Evolutionary conservation across 2,888 invertebrate genomes (phyloP).

Genomic region (Auanema sp.): DNA sequence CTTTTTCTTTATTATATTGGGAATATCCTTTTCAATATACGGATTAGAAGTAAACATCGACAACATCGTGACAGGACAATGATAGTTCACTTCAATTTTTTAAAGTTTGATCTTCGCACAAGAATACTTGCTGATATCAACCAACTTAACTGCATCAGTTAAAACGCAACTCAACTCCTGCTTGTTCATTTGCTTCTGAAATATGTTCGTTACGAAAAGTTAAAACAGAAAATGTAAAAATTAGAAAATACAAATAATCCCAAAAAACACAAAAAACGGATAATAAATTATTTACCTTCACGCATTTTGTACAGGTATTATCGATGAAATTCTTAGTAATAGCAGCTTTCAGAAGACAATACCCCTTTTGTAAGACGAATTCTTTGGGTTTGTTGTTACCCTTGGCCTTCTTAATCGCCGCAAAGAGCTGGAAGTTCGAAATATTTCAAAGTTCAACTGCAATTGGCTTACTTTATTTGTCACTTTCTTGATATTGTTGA

Average conservation of each 20-base stretch:
- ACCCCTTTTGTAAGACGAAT: conserved; percentile 2
- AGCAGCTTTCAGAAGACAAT: neutral
- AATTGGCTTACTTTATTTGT: too few relatives aligned
- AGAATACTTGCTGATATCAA: neutral
- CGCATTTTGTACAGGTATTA: neutral
- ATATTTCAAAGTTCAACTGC: too few relatives aligned
- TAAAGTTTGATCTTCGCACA: conserved; percentile 2
- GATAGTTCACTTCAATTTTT: too few relatives aligned
- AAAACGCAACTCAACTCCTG: neutral
- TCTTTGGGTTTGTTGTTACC: conserved; percentile 4
- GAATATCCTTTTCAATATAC: too few relatives aligned
- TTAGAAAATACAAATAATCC: too few relatives aligned
- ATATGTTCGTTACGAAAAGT: neutral
- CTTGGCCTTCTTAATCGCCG: conserved; percentile 1
- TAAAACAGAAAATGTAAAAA: neutral
- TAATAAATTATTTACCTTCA: conserved; percentile 1
- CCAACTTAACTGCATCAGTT: neutral
- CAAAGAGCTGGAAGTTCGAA: too few relatives aligned
- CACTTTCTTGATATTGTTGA: too few relatives aligned
- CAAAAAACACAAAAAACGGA: too few relatives aligned
- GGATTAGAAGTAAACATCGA: too few relatives aligned
- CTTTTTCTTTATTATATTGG: too few relatives aligned
- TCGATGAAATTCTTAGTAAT: conserved; percentile 4
- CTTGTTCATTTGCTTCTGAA: conserved; percentile 6
- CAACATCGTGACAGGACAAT: too few relatives aligned